Evolutionary conservation across 64 coral and sea anemone genomes (phyloP).

Genomic region (Hydrozoanthus tunicans): DNA sequence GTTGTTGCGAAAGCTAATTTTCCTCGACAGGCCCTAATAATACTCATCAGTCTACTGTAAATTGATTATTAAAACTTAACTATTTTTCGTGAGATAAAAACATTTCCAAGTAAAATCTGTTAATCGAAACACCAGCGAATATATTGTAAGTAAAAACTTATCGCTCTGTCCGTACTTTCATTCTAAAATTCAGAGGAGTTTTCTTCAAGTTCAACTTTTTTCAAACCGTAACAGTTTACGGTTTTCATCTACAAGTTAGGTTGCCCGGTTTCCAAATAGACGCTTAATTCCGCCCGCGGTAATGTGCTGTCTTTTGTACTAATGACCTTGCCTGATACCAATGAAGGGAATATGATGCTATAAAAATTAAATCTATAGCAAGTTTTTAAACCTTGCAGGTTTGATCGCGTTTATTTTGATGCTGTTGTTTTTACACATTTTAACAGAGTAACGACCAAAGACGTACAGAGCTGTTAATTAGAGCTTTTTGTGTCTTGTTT

Average conservation of each 20-base stretch:
- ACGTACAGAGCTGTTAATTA: background rate
- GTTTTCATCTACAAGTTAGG: background rate
- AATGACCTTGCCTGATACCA: no score
- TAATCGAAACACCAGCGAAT: no score
- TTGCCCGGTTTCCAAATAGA: constrained; percentile 28
- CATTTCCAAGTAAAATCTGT: no score
- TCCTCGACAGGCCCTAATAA: no score
- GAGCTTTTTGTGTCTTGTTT: constrained; percentile 24
- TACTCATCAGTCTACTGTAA: no score
- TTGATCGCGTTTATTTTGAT: background rate
- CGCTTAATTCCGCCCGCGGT: background rate
- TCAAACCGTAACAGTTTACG: background rate
- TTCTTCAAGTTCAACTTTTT: background rate
- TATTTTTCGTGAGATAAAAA: no score
- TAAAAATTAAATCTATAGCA: no score
- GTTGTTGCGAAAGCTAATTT: background rate
- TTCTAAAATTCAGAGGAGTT: background rate
- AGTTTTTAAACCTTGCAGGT: no score
- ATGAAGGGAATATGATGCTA: no score
- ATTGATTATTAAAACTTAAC: no score
- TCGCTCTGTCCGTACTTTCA: background rate
- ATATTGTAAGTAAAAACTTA: background rate
- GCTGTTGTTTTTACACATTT: background rate
- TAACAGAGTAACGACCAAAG: background rate
- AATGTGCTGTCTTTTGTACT: no score